Conservation (phyloP, 2,113 vertebrate genomes). For the Psilopogon haemacephalus region DNA sequence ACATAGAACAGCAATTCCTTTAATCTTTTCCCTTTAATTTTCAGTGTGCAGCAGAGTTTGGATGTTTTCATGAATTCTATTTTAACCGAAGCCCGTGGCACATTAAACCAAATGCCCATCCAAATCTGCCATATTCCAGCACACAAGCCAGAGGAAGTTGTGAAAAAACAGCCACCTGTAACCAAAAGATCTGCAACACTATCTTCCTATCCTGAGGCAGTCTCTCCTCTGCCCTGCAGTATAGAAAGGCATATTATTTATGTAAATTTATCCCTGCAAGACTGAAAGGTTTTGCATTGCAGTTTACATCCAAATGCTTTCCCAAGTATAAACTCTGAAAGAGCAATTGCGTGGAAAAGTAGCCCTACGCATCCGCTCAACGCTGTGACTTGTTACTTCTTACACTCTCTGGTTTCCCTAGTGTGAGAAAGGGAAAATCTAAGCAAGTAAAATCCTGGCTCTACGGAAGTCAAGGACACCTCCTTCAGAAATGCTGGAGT, state of each 20-base stretch:
- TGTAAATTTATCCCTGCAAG: not conserved
- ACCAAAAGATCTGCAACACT: not conserved
- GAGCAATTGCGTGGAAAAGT: not conserved
- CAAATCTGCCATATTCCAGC: not conserved
- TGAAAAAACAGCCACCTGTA: not conserved
- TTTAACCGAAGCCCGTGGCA: not conserved
- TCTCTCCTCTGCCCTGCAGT: not conserved
- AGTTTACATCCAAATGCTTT: not conserved
- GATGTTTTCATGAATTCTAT: not conserved
- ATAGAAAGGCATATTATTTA: not conserved
- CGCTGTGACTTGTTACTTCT: not conserved
- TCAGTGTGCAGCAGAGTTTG: not conserved
- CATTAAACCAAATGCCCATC: not conserved
- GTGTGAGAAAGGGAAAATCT: not conserved
- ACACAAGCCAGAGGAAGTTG: not conserved
- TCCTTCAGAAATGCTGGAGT: not conserved
- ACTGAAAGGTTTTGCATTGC: not conserved
- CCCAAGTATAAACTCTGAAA: not conserved
- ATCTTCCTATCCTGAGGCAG: not conserved
- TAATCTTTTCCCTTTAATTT: not conserved
- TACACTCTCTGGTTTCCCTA: not conserved
- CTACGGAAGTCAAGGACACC: not conserved
- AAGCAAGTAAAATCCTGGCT: not conserved
- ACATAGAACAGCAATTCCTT: not conserved
- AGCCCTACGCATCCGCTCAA: not conserved